Evolutionary conservation across 2,888 invertebrate species (phyloP).

Genomic region (Euproctis similis): DNA sequence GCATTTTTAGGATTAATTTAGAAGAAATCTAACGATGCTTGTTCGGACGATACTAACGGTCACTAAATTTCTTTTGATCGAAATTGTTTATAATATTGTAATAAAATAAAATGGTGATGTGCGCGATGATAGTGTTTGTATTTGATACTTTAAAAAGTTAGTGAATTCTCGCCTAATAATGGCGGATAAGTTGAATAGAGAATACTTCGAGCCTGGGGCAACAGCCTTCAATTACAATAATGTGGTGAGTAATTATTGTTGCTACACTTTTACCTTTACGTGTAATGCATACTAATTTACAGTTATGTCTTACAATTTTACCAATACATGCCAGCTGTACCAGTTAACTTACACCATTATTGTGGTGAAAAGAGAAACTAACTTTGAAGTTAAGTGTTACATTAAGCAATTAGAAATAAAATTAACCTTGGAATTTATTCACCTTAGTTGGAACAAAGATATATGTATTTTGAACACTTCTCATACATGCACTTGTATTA

Average conservation of each 20-base stretch:
- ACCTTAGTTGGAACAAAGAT: slow-evolving; percentile 19
- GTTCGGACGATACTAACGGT: slow-evolving; percentile 56
- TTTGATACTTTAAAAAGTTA: slow-evolving; percentile 31
- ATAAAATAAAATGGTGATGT: slow-evolving; percentile 23
- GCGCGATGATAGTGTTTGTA: slow-evolving; percentile 31
- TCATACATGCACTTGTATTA: too few species aligned
- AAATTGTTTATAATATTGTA: slow-evolving; percentile 18
- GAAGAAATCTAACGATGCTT: slow-evolving; percentile 34
- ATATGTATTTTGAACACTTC: slow-evolving; percentile 5
- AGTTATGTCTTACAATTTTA: slow-evolving; percentile 4
- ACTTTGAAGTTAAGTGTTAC: neutral
- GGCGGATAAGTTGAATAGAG: slow-evolving; percentile 64
- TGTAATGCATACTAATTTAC: slow-evolving; percentile 3
- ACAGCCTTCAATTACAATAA: slow-evolving; percentile 68
- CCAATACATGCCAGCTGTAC: slow-evolving; percentile 2
- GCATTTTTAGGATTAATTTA: neutral
- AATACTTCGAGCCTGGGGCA: slow-evolving; percentile 58
- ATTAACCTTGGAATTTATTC: slow-evolving; percentile 19
- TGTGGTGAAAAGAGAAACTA: neutral
- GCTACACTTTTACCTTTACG: slow-evolving; percentile 23
- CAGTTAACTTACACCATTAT: neutral
- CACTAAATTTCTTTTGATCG: slow-evolving; percentile 25
- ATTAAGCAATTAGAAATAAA: slow-evolving; percentile 1
- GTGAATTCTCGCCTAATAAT: slow-evolving; percentile 38
- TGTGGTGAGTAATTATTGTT: slow-evolving; percentile 55